Evolutionary conservation across 2,888 invertebrate species (phyloP).

Genomic region (Cephus sareptanus): DNA sequence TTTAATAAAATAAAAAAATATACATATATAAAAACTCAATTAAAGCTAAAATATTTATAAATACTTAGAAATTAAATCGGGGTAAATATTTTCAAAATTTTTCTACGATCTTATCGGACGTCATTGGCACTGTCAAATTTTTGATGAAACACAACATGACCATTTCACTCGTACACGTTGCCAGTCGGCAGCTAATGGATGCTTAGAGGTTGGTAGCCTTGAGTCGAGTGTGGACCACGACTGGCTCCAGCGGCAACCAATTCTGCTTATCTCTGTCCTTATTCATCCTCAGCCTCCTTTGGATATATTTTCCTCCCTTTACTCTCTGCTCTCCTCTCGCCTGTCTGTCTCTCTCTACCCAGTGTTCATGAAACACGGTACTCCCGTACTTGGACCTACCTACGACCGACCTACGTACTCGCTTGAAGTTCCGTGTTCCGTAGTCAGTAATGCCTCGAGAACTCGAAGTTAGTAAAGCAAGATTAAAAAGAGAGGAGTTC

Average conservation of each 20-base stretch:
- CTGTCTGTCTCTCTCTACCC: slow-evolving; percentile 12
- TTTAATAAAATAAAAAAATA: neutral
- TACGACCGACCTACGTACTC: neutral
- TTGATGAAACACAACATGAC: slow-evolving; percentile 30
- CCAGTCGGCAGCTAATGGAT: slow-evolving; percentile 45
- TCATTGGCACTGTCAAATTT: slow-evolving; percentile 42
- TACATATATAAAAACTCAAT: neutral
- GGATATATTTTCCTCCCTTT: neutral
- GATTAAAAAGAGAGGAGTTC: neutral
- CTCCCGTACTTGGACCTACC: neutral
- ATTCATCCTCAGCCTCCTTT: neutral
- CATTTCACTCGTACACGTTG: slow-evolving; percentile 23
- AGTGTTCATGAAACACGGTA: neutral
- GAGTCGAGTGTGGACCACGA: slow-evolving; percentile 30
- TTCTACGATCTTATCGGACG: slow-evolving; percentile 33
- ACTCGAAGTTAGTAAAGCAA: neutral
- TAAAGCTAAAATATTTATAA: too few relatives aligned
- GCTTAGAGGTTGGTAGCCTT: slow-evolving; percentile 50
- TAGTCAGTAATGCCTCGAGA: neutral
- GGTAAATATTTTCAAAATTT: neutral
- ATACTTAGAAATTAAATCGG: neutral
- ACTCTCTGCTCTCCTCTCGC: neutral
- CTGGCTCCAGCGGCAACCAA: slow-evolving; percentile 21
- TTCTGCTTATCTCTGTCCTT: slow-evolving; percentile 8
- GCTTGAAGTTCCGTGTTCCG: neutral